Conservation (phyloP, 2,888 invertebrate genomes). For the Quadriops clusia region DNA sequence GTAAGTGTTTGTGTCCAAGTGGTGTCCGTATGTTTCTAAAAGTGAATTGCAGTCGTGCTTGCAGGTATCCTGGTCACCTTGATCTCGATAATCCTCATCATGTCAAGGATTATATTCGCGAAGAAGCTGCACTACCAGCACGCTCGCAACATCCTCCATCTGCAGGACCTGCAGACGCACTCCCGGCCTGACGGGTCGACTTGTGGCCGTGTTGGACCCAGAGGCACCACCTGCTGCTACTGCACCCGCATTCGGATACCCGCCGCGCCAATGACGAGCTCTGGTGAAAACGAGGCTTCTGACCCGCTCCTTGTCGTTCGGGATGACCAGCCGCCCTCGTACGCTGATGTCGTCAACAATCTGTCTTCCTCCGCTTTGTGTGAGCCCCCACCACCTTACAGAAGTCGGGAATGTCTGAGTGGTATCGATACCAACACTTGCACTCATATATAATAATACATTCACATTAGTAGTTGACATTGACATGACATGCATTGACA, state of each 20-base stretch:
- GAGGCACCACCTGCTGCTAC: conserved; percentile 7
- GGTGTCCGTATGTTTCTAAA: too few relatives aligned
- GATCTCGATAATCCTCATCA: conserved; percentile 29
- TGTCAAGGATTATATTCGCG: conserved; percentile 31
- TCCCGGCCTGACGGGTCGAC: conserved; percentile 4
- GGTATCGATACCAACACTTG: too few relatives aligned
- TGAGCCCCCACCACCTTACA: conserved; percentile 41
- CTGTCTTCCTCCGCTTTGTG: conserved; percentile 17
- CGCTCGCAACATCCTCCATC: conserved; percentile 8
- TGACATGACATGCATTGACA: too few relatives aligned
- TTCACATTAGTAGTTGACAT: too few relatives aligned
- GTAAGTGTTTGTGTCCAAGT: too few relatives aligned
- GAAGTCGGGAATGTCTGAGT: conserved; percentile 23
- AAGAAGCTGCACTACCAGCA: conserved; percentile 22
- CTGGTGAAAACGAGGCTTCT: conserved; percentile 21
- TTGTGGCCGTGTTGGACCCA: too few relatives aligned
- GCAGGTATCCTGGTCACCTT: conserved; percentile 31
- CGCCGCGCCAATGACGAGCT: conserved; percentile 10
- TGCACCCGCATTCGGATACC: conserved; percentile 9
- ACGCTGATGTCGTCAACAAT: conserved; percentile 25
- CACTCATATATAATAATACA: too few relatives aligned
- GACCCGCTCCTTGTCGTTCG: conserved; percentile 24
- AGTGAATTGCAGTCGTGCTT: conserved; percentile 9
- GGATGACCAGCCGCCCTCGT: conserved; percentile 32
- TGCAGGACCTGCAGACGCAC: conserved; percentile 6